Evolutionary conservation across 2,113 vertebrate genomes (phyloP), one percentile per base, ranked within the genome.

Genomic region (Psophia crepitans): DNA sequence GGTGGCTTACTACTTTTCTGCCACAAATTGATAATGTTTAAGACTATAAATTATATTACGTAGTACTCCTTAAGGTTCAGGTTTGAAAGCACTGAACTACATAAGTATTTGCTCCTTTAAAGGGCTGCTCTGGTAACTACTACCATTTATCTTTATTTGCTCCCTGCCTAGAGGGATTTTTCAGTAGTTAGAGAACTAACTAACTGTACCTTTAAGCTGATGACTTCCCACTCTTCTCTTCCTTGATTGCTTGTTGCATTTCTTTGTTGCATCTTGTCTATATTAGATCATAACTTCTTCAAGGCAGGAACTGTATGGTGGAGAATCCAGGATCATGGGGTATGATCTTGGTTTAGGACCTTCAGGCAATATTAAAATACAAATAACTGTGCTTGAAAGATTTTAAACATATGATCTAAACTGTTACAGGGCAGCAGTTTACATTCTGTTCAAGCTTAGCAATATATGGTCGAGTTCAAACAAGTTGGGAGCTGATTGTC

Each of bases 371-470:
- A 84, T 78, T 90, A 83, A 90, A 87, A 87, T 89, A 60, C 80
- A 95, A 94, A 91, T 80, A 89, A 63, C 58, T 57, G 14, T 70
- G 48, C 66, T 77, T 94, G 89, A 92, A 95, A 92, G 74, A 77
- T 74, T 65, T 74, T 65, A 61, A 79, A 63, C 81, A 23, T 89
- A 83, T 66, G 77, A 92, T 89, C 64, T 92, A 54, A 96, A 61
- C 68, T 95, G 80, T 95, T 94, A 65, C 18, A 73, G 92, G 81
- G 48, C 66, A 95, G 84, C 74, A 95, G 95, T 93, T 97, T 95
- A 87, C 53, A 54, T 96, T 95, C 81, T 81, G 33, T 74, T 86
- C 3, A 3, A 91, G 84, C 33, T 69, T 87, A 70, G 81, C 71
- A 79, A n/a, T 66, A 58, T 19, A 15, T 70, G 74, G 81, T 85